Conservation (phyloP, 2,797 vertebrate species). For the Poeciliopsis gracilis region DNA sequence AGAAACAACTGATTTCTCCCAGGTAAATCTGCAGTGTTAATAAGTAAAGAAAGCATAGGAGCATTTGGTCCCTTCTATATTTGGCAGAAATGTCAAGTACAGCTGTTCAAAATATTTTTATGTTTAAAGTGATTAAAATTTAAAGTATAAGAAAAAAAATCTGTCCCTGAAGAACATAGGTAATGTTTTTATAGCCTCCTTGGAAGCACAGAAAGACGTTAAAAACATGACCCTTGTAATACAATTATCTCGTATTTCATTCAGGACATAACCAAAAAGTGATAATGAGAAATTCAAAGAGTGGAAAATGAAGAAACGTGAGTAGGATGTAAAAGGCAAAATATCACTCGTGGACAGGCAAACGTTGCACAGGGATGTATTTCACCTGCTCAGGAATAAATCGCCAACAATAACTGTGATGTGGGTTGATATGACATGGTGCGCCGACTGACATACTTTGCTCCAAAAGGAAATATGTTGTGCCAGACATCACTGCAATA, state of each 20-base stretch:
- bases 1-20: not conserved
- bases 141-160: not conserved
- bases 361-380: not conserved
- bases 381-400: not conserved
- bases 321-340: not conserved
- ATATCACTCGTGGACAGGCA: not conserved
- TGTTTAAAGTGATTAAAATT: not conserved
- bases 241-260: not conserved
- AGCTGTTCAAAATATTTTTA: not conserved
- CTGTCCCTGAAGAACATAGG: not conserved
- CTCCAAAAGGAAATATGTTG: not conserved
- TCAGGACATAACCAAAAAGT: not conserved
- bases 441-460: not conserved
- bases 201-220: not conserved
- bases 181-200: not conserved
- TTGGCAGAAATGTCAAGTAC: not conserved
- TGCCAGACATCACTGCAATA: not conserved
- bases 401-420: not conserved
- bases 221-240: not conserved
- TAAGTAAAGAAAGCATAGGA: not conserved
- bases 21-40: not conserved
- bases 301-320: not conserved
- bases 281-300: not conserved
- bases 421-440: not conserved
- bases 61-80: not conserved